Conservation (phyloP, 2,888 invertebrate genomes). For the Caenorhabditis macrosperma region DNA sequence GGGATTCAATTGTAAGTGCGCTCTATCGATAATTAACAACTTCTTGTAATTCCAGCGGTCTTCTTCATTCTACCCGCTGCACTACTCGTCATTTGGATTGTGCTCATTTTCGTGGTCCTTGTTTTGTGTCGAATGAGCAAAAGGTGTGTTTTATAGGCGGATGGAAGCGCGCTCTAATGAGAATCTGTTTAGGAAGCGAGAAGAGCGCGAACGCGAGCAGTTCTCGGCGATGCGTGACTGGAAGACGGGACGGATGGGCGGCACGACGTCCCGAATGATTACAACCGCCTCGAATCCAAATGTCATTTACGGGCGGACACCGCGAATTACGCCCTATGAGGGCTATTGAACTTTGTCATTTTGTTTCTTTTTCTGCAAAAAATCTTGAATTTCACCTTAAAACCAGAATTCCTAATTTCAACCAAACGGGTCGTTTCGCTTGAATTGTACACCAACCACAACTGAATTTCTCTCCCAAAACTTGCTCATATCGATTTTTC, state of each 20-base stretch:
- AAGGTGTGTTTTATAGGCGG: conserved; percentile 28
- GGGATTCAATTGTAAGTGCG: conserved; percentile 18
- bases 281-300: conserved; percentile 52
- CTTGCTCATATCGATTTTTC: not conserved
- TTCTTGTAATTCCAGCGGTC: conserved; percentile 65
- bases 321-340: conserved; percentile 57
- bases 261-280: conserved; percentile 28
- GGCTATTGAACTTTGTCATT: conserved; percentile 30
- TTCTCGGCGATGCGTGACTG: conserved; percentile 39
- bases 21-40: not conserved
- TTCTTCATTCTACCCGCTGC: conserved; percentile 60
- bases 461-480: too few species aligned
- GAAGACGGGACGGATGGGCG: conserved; percentile 6
- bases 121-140: conserved; percentile 62
- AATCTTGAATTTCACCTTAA: too few species aligned
- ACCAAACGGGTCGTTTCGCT: not conserved
- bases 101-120: conserved; percentile 65
- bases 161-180: not conserved
- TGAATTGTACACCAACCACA: not conserved
- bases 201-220: conserved; percentile 38
- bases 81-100: conserved; percentile 66
- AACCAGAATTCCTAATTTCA: not conserved
- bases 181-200: conserved; percentile 24
- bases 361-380: too few species aligned
- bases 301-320: conserved; percentile 52